Evolutionary conservation across 2,797 vertebrate species (phyloP).

Genomic region (Brachyalestes nurse): DNA sequence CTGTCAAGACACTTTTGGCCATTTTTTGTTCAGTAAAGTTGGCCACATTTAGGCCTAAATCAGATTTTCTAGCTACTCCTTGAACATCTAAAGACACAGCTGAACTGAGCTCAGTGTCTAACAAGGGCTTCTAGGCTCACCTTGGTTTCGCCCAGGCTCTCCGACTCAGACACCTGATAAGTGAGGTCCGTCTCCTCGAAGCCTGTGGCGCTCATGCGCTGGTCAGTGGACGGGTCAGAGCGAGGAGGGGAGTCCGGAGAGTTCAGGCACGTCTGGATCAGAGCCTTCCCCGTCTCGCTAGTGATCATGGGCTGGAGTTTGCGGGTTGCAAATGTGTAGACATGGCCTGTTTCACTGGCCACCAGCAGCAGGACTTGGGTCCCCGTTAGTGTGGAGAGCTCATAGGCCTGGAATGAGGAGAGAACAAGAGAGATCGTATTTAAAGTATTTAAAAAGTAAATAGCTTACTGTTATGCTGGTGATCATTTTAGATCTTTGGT

Average conservation of each 20-base stretch:
- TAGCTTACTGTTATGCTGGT: no score
- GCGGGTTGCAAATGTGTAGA: conserved; percentile 97
- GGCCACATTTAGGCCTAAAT: neutral
- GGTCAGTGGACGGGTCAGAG: conserved; percentile 94
- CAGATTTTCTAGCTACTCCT: neutral
- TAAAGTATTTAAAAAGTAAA: no score
- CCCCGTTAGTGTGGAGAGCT: conserved; percentile 96
- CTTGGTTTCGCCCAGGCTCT: conserved; percentile 97
- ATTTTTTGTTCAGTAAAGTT: neutral
- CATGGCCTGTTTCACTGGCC: conserved; percentile 97
- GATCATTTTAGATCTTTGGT: no score
- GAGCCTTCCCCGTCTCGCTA: conserved; percentile 96
- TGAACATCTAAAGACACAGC: neutral
- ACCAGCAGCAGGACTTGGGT: conserved; percentile 96
- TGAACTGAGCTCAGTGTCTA: neutral
- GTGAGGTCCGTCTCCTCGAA: conserved; percentile 98
- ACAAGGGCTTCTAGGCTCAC: conserved; percentile 68
- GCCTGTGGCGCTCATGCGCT: conserved; percentile 98
- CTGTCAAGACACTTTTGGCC: no score
- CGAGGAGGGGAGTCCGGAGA: conserved; percentile 96
- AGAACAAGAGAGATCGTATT: conserved; percentile 11
- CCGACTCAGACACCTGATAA: conserved; percentile 97
- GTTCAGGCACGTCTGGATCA: conserved; percentile 99
- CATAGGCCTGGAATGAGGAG: conserved; percentile 86
- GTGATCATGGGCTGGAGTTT: conserved; percentile 99